Base-by-base conservation (phyloP, 2,888 invertebrate genomes). In the Eristalis arbustorum region DNA sequence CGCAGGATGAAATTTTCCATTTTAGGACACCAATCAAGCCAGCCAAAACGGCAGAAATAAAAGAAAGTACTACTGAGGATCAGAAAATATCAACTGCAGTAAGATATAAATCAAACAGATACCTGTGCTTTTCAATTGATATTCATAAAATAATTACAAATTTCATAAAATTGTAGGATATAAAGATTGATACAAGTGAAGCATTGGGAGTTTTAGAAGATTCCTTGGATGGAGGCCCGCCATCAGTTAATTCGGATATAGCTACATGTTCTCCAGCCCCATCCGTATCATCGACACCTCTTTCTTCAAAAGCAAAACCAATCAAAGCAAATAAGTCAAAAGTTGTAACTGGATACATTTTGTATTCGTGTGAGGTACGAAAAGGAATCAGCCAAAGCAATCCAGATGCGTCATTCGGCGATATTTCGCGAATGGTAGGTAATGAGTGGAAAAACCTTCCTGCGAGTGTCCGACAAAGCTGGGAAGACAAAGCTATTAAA, bases 291-390 rank as follows among this genome's bases (percentile, higher is more conserved):
- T 91, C 93, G 0, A 91, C 95, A 0, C 92, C 93, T 2, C 78
- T 92, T 0, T 91, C 92, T 31, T 91, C 92, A 1, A 92, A 92
- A 71, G 75, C 89, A 0, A 88, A 88, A 64, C 85, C 89, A 22
- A 69, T 78, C 75, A 89, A 90, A 72, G 84, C 89, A 91, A 94
- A 74, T 90, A 92, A 95, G 91, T 95, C 95, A 89, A 97, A 96
- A 94, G 96, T 97, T 93, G 94, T 97, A 88, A 99, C 98, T 83
- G 99, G 99, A 10, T 99, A 99, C 94, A 99, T 99, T 89, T 94
- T 99, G 83, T 99, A 98, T 94, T 98, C 99, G 59, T 97, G 98
- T 91, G 99, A 99, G 93, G 96, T 98, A 66, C 95, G 99, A 75
- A 98, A 98, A 92, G 95, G 96, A 73, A 97, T 99, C 88, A 96